Base-by-base conservation (phyloP, 2,797 vertebrate genomes). In the Chaenodraco wilsoni region DNA sequence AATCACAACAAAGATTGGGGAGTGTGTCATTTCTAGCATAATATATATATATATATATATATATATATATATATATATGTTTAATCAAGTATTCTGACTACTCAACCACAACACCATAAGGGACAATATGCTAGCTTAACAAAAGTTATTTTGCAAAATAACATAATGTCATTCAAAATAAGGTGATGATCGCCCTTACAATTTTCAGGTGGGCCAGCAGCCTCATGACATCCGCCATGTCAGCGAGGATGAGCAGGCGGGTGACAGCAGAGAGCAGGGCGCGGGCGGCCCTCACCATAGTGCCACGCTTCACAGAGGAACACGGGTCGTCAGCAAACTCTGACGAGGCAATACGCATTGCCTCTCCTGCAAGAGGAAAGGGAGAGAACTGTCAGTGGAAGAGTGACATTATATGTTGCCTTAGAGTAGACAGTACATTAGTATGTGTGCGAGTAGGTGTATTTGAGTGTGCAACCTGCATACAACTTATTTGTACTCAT, bases 151-250 rank as follows among this genome's bases (percentile, higher is more conserved):
- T 10, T 45, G 23, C 23, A 1, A 14, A 37, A 17, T 27, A 5
- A 45, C 17, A 13, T 15, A 0, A 23, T 14, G 19, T 12, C 19
- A 8, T 55, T 63, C 7, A 63, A 70, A 33, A 16, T 6, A 48
- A 37, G 2, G 43, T 15, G 4, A 54, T 21, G 15, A n/a, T 2
- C 2, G 9, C 16, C 90, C 98, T 74, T 95, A 99, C 98, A 43
- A 99, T 98, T 95, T 98, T 99, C 74, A 99, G 96, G 79, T 99
- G 98, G 10, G 96, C 95, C 52, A 99, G 94, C 61, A 99, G 97
- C 87, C 98, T 95, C 98, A 99, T 99, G 93, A 99, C 98, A 0
- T 99, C 98, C 0, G 98, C 98, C 98, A 99, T 99, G 84, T 99
- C 98, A 0, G 98, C 98, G 58, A 99, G 92, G 93, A 99, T 99